phyloP scores from a whole-genome alignment of 2,888 invertebrate species.

The Cerceris rybyensis region DNA sequence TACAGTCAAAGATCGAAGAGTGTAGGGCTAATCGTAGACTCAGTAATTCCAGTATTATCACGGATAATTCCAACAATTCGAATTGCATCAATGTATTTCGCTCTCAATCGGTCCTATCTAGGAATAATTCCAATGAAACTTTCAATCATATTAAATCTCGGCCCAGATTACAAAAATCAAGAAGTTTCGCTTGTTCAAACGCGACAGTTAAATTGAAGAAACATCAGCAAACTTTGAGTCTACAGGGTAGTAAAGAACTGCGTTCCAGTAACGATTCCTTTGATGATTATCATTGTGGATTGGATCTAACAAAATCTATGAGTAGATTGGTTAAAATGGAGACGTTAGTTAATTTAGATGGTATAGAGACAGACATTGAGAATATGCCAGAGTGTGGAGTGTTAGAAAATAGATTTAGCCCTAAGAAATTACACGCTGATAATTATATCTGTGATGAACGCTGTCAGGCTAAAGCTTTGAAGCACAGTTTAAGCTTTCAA shows the following conservation, averaged over 20 bases:
- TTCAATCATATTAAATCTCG: background rate
- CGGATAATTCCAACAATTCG: background rate
- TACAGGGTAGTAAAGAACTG: background rate
- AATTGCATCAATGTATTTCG: too few relatives aligned
- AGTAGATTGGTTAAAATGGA: constrained; percentile 57
- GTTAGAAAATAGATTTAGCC: constrained; percentile 57
- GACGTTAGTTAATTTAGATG: constrained; percentile 41
- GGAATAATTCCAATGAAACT: background rate
- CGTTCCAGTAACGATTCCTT: background rate
- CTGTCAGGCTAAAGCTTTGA: constrained; percentile 54
- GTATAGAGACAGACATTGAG: constrained; percentile 45
- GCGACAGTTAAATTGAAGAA: background rate
- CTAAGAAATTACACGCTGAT: constrained; percentile 47
- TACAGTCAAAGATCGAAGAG: constrained; percentile 45
- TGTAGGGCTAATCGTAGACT: constrained; percentile 2
- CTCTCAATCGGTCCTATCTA: background rate
- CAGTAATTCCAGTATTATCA: background rate
- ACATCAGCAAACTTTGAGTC: background rate
- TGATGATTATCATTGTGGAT: background rate
- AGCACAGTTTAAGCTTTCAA: constrained; percentile 72
- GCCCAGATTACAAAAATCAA: constrained; percentile 33
- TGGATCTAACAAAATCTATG: background rate
- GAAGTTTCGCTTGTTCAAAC: constrained; percentile 35
- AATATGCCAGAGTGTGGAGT: constrained; percentile 56
- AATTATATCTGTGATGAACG: constrained; percentile 68